Evolutionary conservation across 2,888 invertebrate genomes (phyloP).

Genomic region (Sphaeridia pumilis): DNA sequence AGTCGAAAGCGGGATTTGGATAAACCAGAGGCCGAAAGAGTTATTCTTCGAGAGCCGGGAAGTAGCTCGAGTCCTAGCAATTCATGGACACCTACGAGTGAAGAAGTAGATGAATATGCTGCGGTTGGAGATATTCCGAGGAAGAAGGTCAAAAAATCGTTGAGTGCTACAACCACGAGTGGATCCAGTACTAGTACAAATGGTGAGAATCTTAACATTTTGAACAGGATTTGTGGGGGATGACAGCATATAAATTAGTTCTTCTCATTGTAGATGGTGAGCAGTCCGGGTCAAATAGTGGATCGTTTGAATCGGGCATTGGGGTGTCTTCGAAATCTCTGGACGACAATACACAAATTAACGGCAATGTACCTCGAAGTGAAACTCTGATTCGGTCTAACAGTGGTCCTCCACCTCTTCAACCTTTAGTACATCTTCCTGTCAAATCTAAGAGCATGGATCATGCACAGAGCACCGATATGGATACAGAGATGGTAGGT

Average conservation of each 20-base stretch:
- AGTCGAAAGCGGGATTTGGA: slow-evolving; percentile 26
- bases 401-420: slow-evolving; percentile 31
- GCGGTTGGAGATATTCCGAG: slow-evolving; percentile 24
- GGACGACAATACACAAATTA: slow-evolving; percentile 28
- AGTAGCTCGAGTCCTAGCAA: slow-evolving; percentile 24
- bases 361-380: slow-evolving; percentile 14
- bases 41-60: not conserved
- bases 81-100: slow-evolving; percentile 26
- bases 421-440: slow-evolving; percentile 23
- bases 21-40: slow-evolving; percentile 3
- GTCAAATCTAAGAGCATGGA: slow-evolving; percentile 35
- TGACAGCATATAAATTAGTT: too few relatives aligned
- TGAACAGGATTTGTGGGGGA: too few relatives aligned
- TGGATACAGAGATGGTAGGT: slow-evolving; percentile 24
- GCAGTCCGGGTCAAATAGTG: slow-evolving; percentile 15
- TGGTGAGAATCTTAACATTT: slow-evolving; percentile 18
- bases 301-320: slow-evolving; percentile 35
- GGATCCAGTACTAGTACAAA: slow-evolving; percentile 33
- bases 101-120: slow-evolving; percentile 19
- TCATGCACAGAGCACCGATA: too few relatives aligned
- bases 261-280: slow-evolving; percentile 11
- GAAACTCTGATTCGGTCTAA: slow-evolving; percentile 18
- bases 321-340: slow-evolving; percentile 35
- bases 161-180: slow-evolving; percentile 28
- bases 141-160: slow-evolving; percentile 35